phyloP scores from a whole-genome alignment of 1,140 invertebrate species.

The Chironomus tepperi region DNA sequence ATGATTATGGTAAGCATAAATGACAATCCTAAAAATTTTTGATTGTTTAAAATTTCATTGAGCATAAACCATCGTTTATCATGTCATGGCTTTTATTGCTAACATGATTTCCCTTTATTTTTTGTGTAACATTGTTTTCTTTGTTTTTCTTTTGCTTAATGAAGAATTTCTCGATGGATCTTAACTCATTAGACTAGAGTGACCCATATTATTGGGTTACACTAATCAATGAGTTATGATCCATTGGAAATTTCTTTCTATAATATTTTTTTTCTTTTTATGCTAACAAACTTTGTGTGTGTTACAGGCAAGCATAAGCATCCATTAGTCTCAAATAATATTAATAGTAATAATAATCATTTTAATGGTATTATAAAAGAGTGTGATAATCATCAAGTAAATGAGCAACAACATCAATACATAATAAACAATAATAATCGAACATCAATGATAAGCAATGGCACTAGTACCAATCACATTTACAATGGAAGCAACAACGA shows the following conservation, averaged over 20 bases:
- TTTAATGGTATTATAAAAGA: neutral
- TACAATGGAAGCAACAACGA: conserved; percentile 5
- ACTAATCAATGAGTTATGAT: too few relatives aligned
- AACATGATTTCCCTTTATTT: neutral
- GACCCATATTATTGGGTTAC: too few relatives aligned
- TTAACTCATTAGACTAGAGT: too few relatives aligned
- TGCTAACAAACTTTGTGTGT: neutral
- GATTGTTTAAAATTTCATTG: neutral
- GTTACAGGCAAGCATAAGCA: neutral
- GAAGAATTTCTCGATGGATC: too few relatives aligned
- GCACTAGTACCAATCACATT: neutral
- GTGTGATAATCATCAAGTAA: neutral
- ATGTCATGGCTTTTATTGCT: neutral
- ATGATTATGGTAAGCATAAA: conserved; percentile 42
- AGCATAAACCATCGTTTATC: neutral
- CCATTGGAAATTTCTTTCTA: too few relatives aligned
- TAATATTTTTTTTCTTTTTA: too few relatives aligned
- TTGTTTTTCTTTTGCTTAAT: too few relatives aligned
- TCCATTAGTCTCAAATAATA: neutral
- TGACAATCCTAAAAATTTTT: neutral
- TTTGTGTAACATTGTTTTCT: too few relatives aligned
- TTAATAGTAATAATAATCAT: conserved; percentile 9
- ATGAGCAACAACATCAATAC: neutral
- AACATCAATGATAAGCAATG: neutral
- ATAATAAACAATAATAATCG: conserved; percentile 23